Conservation (phyloP, 2,113 vertebrate species). For the Heteronetta atricapilla region DNA sequence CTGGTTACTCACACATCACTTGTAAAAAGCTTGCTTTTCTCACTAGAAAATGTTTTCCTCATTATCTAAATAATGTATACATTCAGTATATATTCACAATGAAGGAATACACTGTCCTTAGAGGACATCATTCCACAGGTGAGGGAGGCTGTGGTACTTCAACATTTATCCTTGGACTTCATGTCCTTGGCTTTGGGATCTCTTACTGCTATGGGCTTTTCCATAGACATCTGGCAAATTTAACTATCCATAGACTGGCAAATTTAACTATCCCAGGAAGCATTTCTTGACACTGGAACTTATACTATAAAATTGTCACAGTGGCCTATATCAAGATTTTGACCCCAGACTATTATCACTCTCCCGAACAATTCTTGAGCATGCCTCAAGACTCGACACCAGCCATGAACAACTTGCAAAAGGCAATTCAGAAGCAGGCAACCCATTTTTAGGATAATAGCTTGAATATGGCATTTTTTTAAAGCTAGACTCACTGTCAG, state of each 20-base stretch:
- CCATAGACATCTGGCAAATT: neutral
- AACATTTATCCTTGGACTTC: neutral
- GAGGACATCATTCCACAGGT: neutral
- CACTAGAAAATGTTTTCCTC: neutral
- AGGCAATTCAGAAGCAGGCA: neutral
- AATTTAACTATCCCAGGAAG: neutral
- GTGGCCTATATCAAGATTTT: neutral
- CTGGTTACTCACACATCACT: neutral
- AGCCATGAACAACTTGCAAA: neutral
- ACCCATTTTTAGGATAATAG: neutral
- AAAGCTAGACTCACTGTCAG: neutral
- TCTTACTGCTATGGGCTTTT: rapidly evolving
- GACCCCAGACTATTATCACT: neutral
- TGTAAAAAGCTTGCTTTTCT: neutral
- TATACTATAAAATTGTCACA: neutral
- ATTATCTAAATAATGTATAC: neutral
- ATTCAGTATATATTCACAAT: neutral
- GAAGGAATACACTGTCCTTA: rapidly evolving
- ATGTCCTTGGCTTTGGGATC: neutral
- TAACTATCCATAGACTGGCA: neutral
- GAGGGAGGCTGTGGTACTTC: neutral
- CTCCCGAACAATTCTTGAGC: neutral
- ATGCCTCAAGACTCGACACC: neutral
- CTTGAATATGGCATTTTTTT: neutral
- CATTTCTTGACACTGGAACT: rapidly evolving